Evolutionary conservation across 1,140 invertebrate genomes (phyloP).

Genomic region (Bradynema listronoti): DNA sequence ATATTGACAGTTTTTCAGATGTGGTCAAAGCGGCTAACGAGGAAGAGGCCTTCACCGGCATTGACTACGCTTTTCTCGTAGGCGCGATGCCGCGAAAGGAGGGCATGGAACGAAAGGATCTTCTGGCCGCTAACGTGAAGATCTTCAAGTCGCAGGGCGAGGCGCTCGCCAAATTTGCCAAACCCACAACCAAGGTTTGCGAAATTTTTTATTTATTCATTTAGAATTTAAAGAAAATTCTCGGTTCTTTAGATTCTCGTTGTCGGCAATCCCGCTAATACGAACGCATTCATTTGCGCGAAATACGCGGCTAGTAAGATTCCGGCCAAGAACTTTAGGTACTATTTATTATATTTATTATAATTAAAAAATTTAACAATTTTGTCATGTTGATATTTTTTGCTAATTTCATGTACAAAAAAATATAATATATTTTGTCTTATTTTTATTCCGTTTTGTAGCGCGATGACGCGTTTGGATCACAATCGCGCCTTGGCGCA

Average conservation of each 20-base stretch:
- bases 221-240: background rate
- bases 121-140: constrained; percentile 89
- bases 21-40: constrained; percentile 80
- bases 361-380: background rate
- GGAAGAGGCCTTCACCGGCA: constrained; percentile 82
- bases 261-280: constrained; percentile 98
- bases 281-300: constrained; percentile 84
- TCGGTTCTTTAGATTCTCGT: constrained; percentile 67
- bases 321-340: constrained; percentile 83
- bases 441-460: constrained; percentile 12
- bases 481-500: constrained; percentile 89
- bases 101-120: constrained; percentile 97
- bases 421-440: background rate
- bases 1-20: constrained; percentile 63
- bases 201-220: background rate
- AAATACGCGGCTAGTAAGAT: constrained; percentile 95
- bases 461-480: constrained; percentile 93
- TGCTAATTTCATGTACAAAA: background rate
- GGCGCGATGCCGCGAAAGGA: constrained; percentile 96
- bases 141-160: constrained; percentile 92
- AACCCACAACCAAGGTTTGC: constrained; percentile 84
- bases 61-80: constrained; percentile 93
- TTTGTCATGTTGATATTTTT: background rate
- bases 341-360: constrained; percentile 5
- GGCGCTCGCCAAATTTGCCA: constrained; percentile 82